Conservation (phyloP, 2,797 vertebrate genomes). For the Sebastes steindachneri region DNA sequence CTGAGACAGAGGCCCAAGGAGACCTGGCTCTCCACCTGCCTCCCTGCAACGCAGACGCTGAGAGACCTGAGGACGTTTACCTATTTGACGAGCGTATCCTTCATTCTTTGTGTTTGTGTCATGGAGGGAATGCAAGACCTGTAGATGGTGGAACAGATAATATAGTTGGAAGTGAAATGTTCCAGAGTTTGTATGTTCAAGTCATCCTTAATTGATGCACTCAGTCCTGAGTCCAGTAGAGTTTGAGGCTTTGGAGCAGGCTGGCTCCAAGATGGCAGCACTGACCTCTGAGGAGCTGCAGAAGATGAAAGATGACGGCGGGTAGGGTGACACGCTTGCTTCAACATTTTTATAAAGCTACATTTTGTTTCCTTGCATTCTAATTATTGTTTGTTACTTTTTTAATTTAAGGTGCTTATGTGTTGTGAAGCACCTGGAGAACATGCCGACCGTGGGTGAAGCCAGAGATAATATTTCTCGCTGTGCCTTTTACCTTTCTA, state of each 20-base stretch:
- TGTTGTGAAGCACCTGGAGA: conserved; percentile 85
- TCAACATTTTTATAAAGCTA: neutral
- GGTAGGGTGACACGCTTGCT: conserved; percentile 72
- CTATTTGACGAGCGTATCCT: conserved; percentile 92
- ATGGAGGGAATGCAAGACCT: neutral
- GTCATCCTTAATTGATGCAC: conserved; percentile 46
- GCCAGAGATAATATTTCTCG: conserved; percentile 81
- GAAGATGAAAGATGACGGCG: conserved; percentile 82
- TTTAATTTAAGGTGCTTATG: conserved; percentile 71
- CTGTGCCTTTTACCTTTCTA: conserved; percentile 89
- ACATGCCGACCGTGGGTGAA: conserved; percentile 75
- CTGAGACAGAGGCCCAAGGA: conserved; percentile 79
- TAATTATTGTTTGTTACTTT: neutral
- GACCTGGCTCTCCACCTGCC: conserved; percentile 85
- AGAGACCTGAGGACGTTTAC: conserved; percentile 88
- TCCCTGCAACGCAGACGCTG: conserved; percentile 83
- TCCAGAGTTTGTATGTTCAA: neutral
- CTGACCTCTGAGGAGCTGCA: conserved; percentile 83
- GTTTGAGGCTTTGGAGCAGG: conserved; percentile 82
- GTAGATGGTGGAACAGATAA: neutral
- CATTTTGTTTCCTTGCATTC: neutral
- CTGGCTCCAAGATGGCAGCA: conserved; percentile 82
- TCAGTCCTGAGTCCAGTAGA: conserved; percentile 88
- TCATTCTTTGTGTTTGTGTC: conserved; percentile 17
- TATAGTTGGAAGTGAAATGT: neutral